A percentile compares a stretch with the other conserved stretches of the same genome.
These are phyloP conservation scores for Clistopyga incitator DNA, from an alignment of 2,888 invertebrate species.

Conservation along the genomic window DNA sequence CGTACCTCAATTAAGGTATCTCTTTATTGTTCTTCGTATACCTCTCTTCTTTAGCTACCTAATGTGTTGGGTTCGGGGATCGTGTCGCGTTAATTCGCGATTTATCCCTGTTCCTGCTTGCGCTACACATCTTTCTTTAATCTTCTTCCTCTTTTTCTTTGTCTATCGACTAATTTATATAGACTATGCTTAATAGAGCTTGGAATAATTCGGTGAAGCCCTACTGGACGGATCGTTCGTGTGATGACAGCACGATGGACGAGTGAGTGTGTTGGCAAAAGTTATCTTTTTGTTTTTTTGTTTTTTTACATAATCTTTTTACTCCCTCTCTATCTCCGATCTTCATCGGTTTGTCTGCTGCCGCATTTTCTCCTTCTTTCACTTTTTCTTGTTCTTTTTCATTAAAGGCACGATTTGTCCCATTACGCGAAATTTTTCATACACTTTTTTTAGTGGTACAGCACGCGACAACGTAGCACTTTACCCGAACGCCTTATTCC, in stretches of 20 bases:
- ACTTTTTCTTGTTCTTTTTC: slow-evolving; percentile 34
- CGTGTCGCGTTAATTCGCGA: slow-evolving; percentile 6
- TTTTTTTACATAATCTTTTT: slow-evolving; percentile 23
- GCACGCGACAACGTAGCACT: slow-evolving; percentile 1
- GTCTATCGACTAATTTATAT: slow-evolving; percentile 66
- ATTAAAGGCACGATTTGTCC: slow-evolving; percentile 80
- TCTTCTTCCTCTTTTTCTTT: slow-evolving; percentile 37
- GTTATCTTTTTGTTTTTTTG: slow-evolving; percentile 50
- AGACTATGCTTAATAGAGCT: slow-evolving; percentile 76
- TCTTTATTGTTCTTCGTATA: slow-evolving; percentile 18
- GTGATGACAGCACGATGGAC: slow-evolving; percentile 81
- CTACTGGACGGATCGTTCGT: slow-evolving; percentile 83
- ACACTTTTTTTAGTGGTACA: slow-evolving; percentile 30
- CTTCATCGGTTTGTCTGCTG: slow-evolving; percentile 38
- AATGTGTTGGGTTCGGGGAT: background rate
- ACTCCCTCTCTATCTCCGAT: slow-evolving; percentile 50
- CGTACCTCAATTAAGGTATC: background rate
- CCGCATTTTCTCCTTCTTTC: slow-evolving; percentile 22
- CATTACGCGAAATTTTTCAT: slow-evolving; percentile 51
- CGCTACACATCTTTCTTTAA: slow-evolving; percentile 15
- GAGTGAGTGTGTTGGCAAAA: slow-evolving; percentile 78
- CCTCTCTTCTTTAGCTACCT: slow-evolving; percentile 26
- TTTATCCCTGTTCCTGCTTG: background rate
- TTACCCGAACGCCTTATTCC: background rate
- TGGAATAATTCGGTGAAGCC: slow-evolving; percentile 82